Evolutionary conservation across 2,113 vertebrate species (phyloP), one percentile per base, ranked within the genome.

Genomic region (Coptodon rendalli): DNA sequence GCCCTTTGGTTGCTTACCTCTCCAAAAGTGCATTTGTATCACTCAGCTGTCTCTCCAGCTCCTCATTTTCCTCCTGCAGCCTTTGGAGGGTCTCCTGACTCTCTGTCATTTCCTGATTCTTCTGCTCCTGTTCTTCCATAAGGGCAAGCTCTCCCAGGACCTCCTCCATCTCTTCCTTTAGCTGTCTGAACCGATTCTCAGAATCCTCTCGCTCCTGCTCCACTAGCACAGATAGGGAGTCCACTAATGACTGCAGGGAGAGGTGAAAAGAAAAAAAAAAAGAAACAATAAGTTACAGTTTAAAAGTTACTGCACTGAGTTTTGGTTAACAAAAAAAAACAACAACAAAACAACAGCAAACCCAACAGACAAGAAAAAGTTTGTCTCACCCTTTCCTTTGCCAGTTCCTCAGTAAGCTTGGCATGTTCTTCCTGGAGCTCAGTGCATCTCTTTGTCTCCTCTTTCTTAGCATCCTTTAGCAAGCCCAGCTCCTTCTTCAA

Each of bases 151-250:
- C 98, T n/a, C 96, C 96, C 83, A 99, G 91, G 9, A 96, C 94
- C 43, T 95, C 97, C 81, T 97, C 97, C 88, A 99, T 91, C 92
- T 98, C 97, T 71, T 96, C 96, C 79, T 97, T 93, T 52, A 99
- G 89, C 86, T 97, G 79, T 9, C 5, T 83, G n/a, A 94, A 93
- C 52, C 95, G 97, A 63, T 94, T 95, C 52, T 94, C 91, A 5
- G 96, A 90, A 38, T 97, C 97, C 31, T 96, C 94, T 91, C 97
- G 96, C 79, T 97, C 93, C 9, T 93, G 94, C 16, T 93, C 87
- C 50, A 99, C 86, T 81, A 96, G 93, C 87, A 96, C 95, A 12
- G 95, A 95, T 81, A 97, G 86, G 16, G 93, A 94, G 43, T 93
- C 93, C 17, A 96, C 97, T 7, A 93, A 95, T 8, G 97, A 96